A percentile compares a stretch with the other conserved stretches of the same genome.
phyloP scores from a whole-genome alignment of 2,888 invertebrate species.

The Leptinotarsa rubiginosa region DNA sequence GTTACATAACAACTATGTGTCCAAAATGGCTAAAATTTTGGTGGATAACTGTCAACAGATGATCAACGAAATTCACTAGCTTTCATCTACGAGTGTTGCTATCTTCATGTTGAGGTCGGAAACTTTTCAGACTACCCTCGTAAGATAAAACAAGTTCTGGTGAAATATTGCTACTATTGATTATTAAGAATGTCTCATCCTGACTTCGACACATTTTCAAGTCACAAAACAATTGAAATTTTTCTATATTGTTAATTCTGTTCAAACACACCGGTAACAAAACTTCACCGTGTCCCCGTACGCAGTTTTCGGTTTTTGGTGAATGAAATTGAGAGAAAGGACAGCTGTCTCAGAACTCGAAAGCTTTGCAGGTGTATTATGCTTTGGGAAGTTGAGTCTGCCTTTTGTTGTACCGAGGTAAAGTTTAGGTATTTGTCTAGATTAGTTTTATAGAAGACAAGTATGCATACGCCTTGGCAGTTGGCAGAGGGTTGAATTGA shows the following conservation, averaged over 20 bases:
- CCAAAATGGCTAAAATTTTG: too few relatives aligned
- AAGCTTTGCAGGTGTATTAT: conserved; percentile 24
- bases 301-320: neutral
- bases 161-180: too few relatives aligned
- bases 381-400: neutral
- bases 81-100: neutral
- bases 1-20: too few relatives aligned
- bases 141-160: too few relatives aligned
- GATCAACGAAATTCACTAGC: too few relatives aligned
- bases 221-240: neutral
- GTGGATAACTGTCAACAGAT: too few relatives aligned
- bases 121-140: neutral
- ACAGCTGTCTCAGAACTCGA: conserved; percentile 10
- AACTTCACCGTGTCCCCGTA: neutral
- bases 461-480: conserved; percentile 19
- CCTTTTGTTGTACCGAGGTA: conserved; percentile 28
- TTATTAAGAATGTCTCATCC: neutral
- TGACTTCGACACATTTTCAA: neutral
- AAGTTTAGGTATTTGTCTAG: conserved; percentile 24
- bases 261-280: neutral
- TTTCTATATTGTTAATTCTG: neutral
- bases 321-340: conserved; percentile 15
- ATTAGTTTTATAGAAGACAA: conserved; percentile 30
- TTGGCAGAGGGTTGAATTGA: conserved; percentile 20
- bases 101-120: neutral